A percentile compares a stretch with the other conserved stretches of the same genome.
These are phyloP conservation scores for Patagioenas fasciata DNA, from an alignment of 2,113 vertebrate species.

Conservation along the genomic window DNA sequence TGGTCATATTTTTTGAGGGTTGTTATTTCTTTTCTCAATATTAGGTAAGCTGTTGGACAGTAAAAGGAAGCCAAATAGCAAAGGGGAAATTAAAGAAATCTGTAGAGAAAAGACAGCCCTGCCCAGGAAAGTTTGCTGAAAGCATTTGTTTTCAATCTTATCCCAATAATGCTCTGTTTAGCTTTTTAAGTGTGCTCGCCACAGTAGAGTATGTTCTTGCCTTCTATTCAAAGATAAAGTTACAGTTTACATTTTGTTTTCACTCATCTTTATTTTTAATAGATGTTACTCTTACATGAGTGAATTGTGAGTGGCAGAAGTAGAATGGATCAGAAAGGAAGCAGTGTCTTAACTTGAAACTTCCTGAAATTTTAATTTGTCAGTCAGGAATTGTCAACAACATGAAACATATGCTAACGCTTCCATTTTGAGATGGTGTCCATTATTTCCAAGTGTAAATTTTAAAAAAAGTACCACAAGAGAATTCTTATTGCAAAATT, in stretches of 20 bases:
- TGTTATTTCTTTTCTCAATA: constrained; percentile 31
- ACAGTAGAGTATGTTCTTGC: not conserved
- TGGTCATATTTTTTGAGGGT: not conserved
- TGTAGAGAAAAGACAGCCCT: constrained; percentile 11
- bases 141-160: constrained; percentile 42
- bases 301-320: not conserved
- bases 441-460: not conserved
- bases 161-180: not conserved
- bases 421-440: not conserved
- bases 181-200: not conserved
- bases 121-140: constrained; percentile 28
- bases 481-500: not conserved
- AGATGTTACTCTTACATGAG: not conserved
- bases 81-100: constrained; percentile 57
- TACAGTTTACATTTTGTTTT: not conserved
- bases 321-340: not conserved
- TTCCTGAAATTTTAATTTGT: not conserved
- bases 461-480: not conserved
- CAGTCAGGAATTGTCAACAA: not conserved
- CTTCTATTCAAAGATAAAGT: not conserved
- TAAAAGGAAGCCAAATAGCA: not conserved
- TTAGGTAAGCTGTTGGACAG: constrained; percentile 41
- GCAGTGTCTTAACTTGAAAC: not conserved
- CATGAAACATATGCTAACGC: not conserved
- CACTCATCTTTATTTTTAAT: not conserved